Base-by-base conservation (phyloP, 1,140 invertebrate genomes). In the Xylocopa sonorina region DNA sequence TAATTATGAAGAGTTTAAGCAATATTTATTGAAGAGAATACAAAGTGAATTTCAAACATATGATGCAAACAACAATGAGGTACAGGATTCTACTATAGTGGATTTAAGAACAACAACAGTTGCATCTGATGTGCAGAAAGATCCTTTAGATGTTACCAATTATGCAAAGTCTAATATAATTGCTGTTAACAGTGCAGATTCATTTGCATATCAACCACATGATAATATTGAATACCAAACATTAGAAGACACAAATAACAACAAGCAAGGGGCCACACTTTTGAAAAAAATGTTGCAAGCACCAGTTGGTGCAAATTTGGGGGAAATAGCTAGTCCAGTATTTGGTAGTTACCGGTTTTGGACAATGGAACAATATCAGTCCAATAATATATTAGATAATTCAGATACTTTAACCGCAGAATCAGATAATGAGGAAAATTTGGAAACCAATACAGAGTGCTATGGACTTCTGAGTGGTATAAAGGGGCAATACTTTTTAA, bases 281-380 rank as follows among this genome's bases (percentile, higher is more conserved):
- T 34, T 93, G 2, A 92, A 90, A 69, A 91, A 90, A 82, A 92
- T 93, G 91, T 75, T 93, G 0, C 90, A 92, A 72, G 92, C 92
- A 16, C 92, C 92, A n/a, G 81, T 85, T 16, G 91, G 92, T n/a
- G 88, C 89, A 2, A 92, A 92, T 85, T 80, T 92, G 16, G 89
- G 89, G 34, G 89, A 90, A 55, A 90, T 92, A 24, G 90, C 89
- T 1, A 88, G 87, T 51, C 88, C 90, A 7, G 83, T 87, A 3
- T 64, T 84, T 41, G 80, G 81, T 29, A 58, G 78, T 21, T 90
- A 87, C 32, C 29, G 86, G n/a, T 75, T 76, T 46, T 89, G 87
- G 83, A 24, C 81, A 0, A 55, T 78, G 7, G 67, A 87, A 12
- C 80, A 88, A 3, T 83, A 80, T 29, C 32, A 81, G 0, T 53